Evolutionary conservation across 2,888 invertebrate species (phyloP), one percentile per base, ranked within the genome.

Genomic region (Agrotis exclamationis): DNA sequence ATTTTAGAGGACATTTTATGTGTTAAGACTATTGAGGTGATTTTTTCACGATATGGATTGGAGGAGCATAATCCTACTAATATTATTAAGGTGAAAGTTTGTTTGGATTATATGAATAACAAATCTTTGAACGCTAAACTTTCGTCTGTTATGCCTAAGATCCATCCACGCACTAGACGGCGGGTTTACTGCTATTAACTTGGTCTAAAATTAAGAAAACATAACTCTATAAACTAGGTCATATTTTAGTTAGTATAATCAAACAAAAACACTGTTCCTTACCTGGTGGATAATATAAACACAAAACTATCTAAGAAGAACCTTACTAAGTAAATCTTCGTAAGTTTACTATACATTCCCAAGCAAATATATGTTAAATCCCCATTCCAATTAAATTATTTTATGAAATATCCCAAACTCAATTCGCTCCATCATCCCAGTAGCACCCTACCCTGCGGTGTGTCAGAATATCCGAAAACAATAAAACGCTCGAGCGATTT

Each of bases 401-500:
- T 77, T 24, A 68, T 53, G 11, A 60, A 78, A 77, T 51, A 65
- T 60, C 63, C 63, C 33, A 63, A 73, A 54, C 68, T 69, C 57
- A 33, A 70, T 66, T 62, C 78, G 74, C 71, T 75, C 24, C 63
- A 48, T 39, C 56, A 39, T 51, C 16, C 13, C 75, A 79, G 53
- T 78, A 69, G 56, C 53, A 64, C 80, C 79, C 75, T 33, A 76
- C 83, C 85, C 68, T 79, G 83, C 66, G 82, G 86, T 81, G 65
- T 81, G 81, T 80, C 79, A 80, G 87, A 86, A 90, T 92, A 90
- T 90, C 88, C 88, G 88, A 90, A 93, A 92, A 93, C 93, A 93
- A 94, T 94, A 92, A 93, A 93, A 92, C 89, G 93, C 87, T 90
- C 86, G 88, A 89, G 82, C 89, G 91, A 86, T 87, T 92, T 90